Base-by-base conservation (phyloP, 2,888 invertebrate genomes). In the Colletes collaris region DNA sequence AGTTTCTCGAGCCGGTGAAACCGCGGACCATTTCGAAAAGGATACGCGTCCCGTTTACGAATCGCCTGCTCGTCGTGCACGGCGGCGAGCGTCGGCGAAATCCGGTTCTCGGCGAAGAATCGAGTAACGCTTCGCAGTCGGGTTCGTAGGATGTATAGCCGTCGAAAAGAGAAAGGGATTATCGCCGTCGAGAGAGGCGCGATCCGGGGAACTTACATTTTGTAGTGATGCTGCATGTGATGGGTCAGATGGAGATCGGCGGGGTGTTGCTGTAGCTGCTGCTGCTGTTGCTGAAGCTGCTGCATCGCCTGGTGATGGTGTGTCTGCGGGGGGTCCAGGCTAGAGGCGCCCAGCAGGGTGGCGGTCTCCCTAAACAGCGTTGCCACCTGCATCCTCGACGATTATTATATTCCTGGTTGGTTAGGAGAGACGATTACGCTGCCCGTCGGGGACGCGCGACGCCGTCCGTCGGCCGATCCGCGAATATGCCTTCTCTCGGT, bases 341-440 rank as follows among this genome's bases (percentile, higher is more conserved):
- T 95, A 87, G 95, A 94, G 91, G 95, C 95, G 90, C 95, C 95
- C 91, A 95, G 93, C 92, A 95, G 94, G 91, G 95, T 95, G 92
- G 95, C 94, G 92, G 95, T 95, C 94, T 95, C 95, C 91, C 95
- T 94, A 92, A 95, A 95, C 92, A 95, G 93, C 93, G 95, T 95
- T 90, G 95, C 95, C 93, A 95, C 95, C 94, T 95, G 95, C 95
- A 95, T 95, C 92, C 90, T 93, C 85, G 87, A 82, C 86, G 71
- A 52, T 19, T 11, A 53, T 59, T 71, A 63, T 76, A 27, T 40
- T 71, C 59, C 58, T 44, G 56, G 55, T 46, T 10, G 40, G 58
- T 46, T 56, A 13, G 13, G 46, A 27, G 53, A 6, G 27, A 13
- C 7, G 60, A 27, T 44, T 66, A 49, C 58, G 60, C 27, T 27